Conservation (phyloP, 1,140 invertebrate genomes). For the Drosophila obscura region DNA sequence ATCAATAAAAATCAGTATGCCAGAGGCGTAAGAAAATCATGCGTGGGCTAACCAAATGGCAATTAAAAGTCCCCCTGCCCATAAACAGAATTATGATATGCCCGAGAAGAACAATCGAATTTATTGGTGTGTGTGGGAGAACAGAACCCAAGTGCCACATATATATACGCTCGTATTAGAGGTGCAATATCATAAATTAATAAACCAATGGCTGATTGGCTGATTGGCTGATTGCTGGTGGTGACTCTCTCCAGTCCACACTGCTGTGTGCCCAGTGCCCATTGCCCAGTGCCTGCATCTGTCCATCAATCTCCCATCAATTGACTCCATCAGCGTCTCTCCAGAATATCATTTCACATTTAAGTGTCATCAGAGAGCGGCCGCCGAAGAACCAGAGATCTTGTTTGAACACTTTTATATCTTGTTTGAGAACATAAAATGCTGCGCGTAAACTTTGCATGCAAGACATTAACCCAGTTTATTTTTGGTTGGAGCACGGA, state of each 20-base stretch:
- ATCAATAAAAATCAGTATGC: slow-evolving; percentile 69
- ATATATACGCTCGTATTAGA: slow-evolving; percentile 2
- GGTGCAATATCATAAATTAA: slow-evolving; percentile 36
- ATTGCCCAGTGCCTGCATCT: background rate
- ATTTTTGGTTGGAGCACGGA: slow-evolving; percentile 39
- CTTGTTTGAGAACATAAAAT: slow-evolving; percentile 49
- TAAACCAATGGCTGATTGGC: slow-evolving; percentile 1
- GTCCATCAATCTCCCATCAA: slow-evolving; percentile 39
- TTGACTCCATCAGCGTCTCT: slow-evolving; percentile 14
- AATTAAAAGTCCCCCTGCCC: slow-evolving; percentile 23
- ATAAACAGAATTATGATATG: background rate
- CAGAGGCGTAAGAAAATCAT: slow-evolving; percentile 38
- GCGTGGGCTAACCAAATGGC: slow-evolving; percentile 48
- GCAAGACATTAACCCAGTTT: slow-evolving; percentile 74
- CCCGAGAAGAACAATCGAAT: slow-evolving; percentile 16
- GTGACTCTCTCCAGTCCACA: slow-evolving; percentile 14
- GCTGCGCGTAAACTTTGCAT: slow-evolving; percentile 58
- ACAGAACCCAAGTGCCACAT: slow-evolving; percentile 12
- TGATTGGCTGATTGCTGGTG: background rate
- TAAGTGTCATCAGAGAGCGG: slow-evolving; percentile 27
- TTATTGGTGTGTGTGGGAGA: background rate
- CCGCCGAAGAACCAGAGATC: slow-evolving; percentile 6
- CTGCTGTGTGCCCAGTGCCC: background rate
- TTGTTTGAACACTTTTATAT: slow-evolving; percentile 19
- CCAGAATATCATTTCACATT: slow-evolving; percentile 12